Conservation (phyloP, 2,113 vertebrate genomes). For the Elachura formosa region DNA sequence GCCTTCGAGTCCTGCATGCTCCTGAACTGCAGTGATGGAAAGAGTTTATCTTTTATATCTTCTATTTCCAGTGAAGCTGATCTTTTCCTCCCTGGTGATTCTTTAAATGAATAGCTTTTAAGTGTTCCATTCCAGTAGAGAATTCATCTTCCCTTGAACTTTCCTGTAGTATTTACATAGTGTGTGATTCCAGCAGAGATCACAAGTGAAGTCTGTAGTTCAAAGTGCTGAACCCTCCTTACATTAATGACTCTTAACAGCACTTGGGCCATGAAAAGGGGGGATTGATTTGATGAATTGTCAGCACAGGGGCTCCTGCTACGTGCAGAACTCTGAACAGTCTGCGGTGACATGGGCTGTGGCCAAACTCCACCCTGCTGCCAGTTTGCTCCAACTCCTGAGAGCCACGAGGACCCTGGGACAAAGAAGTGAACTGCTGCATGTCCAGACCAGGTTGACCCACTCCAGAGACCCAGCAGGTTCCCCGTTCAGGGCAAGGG, state of each 20-base stretch:
- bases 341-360: neutral
- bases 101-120: neutral
- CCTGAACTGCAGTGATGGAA: neutral
- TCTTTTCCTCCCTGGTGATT: neutral
- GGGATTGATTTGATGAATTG: neutral
- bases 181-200: neutral
- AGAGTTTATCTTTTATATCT: neutral
- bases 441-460: neutral
- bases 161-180: neutral
- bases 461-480: neutral
- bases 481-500: neutral
- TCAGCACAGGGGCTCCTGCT: neutral
- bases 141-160: neutral
- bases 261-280: neutral
- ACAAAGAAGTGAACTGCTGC: neutral
- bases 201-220: neutral
- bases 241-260: neutral
- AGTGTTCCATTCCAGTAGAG: neutral
- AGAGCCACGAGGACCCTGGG: neutral
- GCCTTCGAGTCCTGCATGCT: neutral
- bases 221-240: neutral
- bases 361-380: neutral
- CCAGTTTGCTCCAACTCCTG: neutral
- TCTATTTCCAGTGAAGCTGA: neutral
- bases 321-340: rapidly evolving